Base-by-base conservation (phyloP, 2,797 vertebrate genomes). In the Somateria mollissima region DNA sequence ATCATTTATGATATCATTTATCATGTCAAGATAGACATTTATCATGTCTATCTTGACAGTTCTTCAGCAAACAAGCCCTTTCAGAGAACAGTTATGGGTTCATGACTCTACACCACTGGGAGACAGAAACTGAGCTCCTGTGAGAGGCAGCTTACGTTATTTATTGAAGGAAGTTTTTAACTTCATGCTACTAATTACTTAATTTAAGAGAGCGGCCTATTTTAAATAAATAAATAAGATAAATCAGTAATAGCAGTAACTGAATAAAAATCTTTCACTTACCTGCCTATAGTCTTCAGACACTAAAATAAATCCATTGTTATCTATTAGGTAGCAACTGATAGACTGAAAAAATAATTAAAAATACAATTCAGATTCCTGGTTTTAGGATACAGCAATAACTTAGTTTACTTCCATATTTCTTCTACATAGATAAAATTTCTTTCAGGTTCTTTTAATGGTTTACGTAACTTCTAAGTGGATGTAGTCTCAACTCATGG, bases 281-380 rank as follows among this genome's bases (percentile, higher is more conserved):
- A 99, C 99, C 98, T 99, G 99, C 54, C 98, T 98, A 19, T 98
- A 98, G 87, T 99, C 99, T 97, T 99, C 99, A 90, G 99, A 98
- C 41, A 99, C 99, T 91, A 99, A 98, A 95, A 99, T 99, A 97
- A 99, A 99, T 88, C 99, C 99, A 37, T 99, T 99, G 97, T 99
- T 99, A 97, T 99, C 99, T 91, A 99, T 99, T 95, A 99, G 98
- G 97, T 99, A 99, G 96, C 99, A 99, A 96, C 98, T 99, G 88
- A 99, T 98, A 92, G 98, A 98, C 99, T 99, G 97, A 87, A 97
- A 97, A 97, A 96, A 95, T 37, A 92, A 86, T 17, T 62, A 13
- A 65, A 80, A 78, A 58, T 41, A 57, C 8, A 54, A 45, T 41
- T 86, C 92, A 41, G 83, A 15, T 47, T 45, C 71, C 43, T 83